phyloP scores from a whole-genome alignment of 2,113 vertebrate genomes.

The Tricholaema leucomelas region DNA sequence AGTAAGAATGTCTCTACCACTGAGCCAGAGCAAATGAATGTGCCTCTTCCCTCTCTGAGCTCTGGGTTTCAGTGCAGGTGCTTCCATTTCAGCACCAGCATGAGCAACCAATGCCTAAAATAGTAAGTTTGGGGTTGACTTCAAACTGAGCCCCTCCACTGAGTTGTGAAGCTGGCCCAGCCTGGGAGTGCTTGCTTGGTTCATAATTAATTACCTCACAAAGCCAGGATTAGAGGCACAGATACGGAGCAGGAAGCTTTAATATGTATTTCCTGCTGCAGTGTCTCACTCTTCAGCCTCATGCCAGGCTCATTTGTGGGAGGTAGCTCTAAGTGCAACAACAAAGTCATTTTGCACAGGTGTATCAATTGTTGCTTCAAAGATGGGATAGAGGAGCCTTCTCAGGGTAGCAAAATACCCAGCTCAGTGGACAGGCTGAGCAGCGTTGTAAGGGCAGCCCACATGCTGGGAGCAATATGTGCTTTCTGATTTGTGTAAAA shows the following conservation, averaged over 20 bases:
- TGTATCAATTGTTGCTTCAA: neutral
- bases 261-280: neutral
- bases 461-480: neutral
- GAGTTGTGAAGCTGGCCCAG: neutral
- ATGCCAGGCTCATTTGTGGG: neutral
- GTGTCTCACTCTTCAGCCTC: neutral
- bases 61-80: neutral
- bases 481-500: neutral
- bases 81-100: neutral
- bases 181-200: neutral
- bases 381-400: neutral
- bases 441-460: neutral
- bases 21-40: neutral
- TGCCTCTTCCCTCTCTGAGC: neutral
- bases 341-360: neutral
- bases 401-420: neutral
- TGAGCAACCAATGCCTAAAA: neutral
- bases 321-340: neutral
- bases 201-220: neutral
- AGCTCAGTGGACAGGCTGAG: neutral
- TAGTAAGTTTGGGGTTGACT: neutral
- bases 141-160: neutral
- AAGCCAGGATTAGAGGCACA: neutral
- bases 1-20: neutral
- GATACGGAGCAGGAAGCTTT: neutral